Base-by-base conservation (phyloP, 2,797 vertebrate species). In the Rhynchotus rufescens region DNA sequence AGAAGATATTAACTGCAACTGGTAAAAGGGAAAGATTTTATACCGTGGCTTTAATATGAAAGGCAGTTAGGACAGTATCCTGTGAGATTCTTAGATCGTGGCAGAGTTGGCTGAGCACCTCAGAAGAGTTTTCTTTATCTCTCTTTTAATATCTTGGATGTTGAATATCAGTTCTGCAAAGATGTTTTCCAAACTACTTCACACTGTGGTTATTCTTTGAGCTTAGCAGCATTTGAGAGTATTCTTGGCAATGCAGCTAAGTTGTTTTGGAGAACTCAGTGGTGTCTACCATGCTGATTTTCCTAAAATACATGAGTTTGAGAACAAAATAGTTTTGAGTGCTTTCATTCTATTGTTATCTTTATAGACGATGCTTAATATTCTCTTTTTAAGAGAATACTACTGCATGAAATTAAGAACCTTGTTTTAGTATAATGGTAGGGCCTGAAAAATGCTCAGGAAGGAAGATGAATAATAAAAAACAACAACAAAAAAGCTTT, bases 291-390 rank as follows among this genome's bases (percentile, higher is more conserved):
- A 4, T 45, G 23, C 42, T 93, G 80, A 82, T 87, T 49, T 28
- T 56, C 62, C 64, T 80, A 81, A 93, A 71, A 4, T 73, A 67
- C 68, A 64, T 60, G 73, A 84, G 64, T 83, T 88, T 90, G 75
- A 91, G 91, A 94, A 86, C 34, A 85, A 88, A 69, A 32, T 91
- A 49, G 44, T 64, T 89, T 84, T 67, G 64, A 75, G 52, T 92
- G 32, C 54, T 64, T 36, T 84, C 56, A 78, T 44, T 51, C 36
- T n/a, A 34, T 26, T 20, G 8, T 71, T 64, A 68, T 78, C 74
- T 90, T 89, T 86, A 10, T 68, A 79, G 49, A 66, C 66, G 65
- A 65, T 71, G 21, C 68, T 82, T 94, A 79, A 61, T 84, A 80
- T 26, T 77, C 19, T 90, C 28, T 59, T 84, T 44, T 56, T 76